These are phyloP conservation scores for Brienomyrus longianalis DNA, from an alignment of 2,113 vertebrate species.

Conservation along the genomic window DNA sequence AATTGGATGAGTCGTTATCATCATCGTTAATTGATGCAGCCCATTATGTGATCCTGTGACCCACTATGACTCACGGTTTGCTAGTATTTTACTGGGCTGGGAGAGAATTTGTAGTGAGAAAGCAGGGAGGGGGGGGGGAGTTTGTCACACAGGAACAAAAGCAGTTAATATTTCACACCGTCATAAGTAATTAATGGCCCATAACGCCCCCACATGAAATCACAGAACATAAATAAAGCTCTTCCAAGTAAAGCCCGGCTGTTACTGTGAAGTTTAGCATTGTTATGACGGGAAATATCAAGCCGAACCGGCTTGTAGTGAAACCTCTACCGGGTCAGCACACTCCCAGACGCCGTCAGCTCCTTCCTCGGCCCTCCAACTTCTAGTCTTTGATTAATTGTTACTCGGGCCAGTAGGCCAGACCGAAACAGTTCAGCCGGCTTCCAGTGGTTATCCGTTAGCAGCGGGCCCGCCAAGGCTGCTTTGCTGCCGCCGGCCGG, in stretches of 20 bases:
- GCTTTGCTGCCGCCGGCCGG: background rate
- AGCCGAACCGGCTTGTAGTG: background rate
- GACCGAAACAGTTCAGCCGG: background rate
- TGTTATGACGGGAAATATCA: background rate
- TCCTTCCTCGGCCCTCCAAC: background rate
- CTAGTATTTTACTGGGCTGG: background rate
- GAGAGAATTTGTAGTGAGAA: background rate
- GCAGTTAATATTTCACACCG: conserved; percentile 1
- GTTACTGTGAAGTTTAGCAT: background rate
- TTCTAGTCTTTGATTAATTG: conserved; percentile 13
- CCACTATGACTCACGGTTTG: background rate
- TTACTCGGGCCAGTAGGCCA: background rate
- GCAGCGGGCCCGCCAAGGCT: background rate
- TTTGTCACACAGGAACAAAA: background rate
- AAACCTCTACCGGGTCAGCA: background rate
- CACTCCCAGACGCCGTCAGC: background rate
- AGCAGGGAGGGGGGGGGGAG: background rate
- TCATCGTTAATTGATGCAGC: background rate
- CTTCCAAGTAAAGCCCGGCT: background rate
- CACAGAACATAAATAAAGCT: background rate
- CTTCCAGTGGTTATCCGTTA: background rate
- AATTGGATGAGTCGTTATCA: background rate
- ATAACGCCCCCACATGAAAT: background rate
- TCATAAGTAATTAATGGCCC: background rate
- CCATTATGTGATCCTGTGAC: background rate